A percentile compares a stretch with the other conserved stretches of the same genome.
Evolutionary conservation across 2,797 vertebrate species (phyloP).

Genomic region (Glyptemys insculpta): DNA sequence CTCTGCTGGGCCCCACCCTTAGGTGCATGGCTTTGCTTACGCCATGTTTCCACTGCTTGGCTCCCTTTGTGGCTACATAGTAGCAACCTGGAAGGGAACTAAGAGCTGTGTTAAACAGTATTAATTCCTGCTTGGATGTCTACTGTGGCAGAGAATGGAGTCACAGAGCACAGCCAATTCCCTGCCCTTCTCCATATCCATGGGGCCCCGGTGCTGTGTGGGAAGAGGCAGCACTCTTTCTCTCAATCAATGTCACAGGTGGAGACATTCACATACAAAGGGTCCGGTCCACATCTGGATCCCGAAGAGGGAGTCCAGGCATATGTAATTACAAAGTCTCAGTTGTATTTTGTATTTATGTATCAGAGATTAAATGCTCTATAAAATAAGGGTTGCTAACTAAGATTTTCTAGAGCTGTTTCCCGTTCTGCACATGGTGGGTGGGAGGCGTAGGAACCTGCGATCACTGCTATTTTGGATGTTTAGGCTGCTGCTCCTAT

Average conservation of each 20-base stretch:
- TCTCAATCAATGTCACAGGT: too few species aligned
- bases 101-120: neutral
- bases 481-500: slow-evolving; percentile 58
- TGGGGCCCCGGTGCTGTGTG: neutral
- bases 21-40: neutral
- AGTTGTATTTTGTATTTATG: rapidly evolving
- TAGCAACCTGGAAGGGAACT: neutral
- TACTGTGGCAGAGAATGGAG: neutral
- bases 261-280: neutral
- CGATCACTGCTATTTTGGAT: neutral
- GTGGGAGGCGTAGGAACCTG: neutral
- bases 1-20: neutral
- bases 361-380: neutral
- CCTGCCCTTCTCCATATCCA: neutral
- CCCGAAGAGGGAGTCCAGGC: neutral
- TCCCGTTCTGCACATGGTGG: neutral
- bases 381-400: neutral
- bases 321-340: neutral
- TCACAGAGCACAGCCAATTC: neutral
- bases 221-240: neutral
- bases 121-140: neutral
- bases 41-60: neutral
- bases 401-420: neutral
- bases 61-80: neutral
- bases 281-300: neutral